Conservation (phyloP, 2,797 vertebrate genomes). For the Limosa lapponica region DNA sequence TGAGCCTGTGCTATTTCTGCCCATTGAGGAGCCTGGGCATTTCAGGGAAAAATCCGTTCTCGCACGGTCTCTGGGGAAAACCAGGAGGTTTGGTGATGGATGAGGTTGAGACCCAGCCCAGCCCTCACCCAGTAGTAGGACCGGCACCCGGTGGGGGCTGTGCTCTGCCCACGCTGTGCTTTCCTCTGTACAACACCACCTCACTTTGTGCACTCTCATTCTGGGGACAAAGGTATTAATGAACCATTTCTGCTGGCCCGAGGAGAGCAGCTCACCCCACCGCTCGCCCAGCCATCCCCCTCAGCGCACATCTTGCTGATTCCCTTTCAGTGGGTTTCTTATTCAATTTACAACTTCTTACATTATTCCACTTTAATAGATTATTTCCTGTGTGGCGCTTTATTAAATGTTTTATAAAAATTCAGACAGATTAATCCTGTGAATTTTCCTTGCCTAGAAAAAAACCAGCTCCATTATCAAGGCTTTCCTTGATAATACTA, state of each 20-base stretch:
- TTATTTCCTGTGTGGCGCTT: not conserved
- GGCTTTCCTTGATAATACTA: not conserved
- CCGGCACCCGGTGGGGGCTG: rapidly evolving
- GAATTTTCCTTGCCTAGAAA: not conserved
- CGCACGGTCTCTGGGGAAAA: not conserved
- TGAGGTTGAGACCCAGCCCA: not conserved
- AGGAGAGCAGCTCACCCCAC: not conserved
- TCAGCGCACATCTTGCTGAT: rapidly evolving
- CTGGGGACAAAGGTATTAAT: rapidly evolving
- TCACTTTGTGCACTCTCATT: rapidly evolving
- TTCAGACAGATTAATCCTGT: not conserved
- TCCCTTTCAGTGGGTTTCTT: not conserved
- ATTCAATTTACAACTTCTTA: not conserved
- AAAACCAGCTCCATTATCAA: not conserved
- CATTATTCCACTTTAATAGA: not conserved
- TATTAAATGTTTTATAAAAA: not conserved
- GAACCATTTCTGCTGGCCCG: no score
- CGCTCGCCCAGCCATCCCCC: rapidly evolving
- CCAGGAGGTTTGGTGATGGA: rapidly evolving
- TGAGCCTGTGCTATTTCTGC: not conserved
- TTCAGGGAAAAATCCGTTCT: not conserved
- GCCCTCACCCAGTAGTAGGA: rapidly evolving
- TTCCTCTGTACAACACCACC: not conserved
- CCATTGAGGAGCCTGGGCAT: not conserved
- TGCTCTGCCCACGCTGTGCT: not conserved